These are phyloP conservation scores for Pristionchus fissidentatus DNA, from an alignment of 2,888 invertebrate species.

Conservation along the genomic window DNA sequence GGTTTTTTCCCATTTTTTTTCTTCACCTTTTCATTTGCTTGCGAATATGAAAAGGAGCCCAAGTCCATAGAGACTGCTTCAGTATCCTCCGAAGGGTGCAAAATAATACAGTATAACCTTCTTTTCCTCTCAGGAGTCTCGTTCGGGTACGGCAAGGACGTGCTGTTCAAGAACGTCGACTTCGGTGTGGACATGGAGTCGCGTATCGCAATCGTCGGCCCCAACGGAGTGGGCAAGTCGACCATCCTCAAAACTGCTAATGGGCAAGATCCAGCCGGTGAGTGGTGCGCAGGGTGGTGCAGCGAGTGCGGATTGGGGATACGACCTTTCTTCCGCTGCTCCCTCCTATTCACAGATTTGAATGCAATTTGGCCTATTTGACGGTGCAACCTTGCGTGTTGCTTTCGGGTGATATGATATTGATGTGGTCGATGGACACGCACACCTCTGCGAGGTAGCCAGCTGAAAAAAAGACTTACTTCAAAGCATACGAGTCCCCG, in stretches of 20 bases:
- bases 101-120: constrained; percentile 46
- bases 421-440: too few relatives aligned
- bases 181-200: constrained; percentile 95
- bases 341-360: too few relatives aligned
- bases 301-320: neutral
- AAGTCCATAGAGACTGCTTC: too few relatives aligned
- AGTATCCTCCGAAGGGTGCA: neutral
- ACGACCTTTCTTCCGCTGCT: neutral
- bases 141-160: constrained; percentile 87
- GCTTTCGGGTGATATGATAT: too few relatives aligned
- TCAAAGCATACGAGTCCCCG: too few relatives aligned
- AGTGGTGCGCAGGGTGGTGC: constrained; percentile 52
- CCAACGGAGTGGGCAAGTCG: constrained; percentile 98
- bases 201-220: constrained; percentile 83
- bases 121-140: constrained; percentile 83
- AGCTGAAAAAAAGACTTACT: too few relatives aligned
- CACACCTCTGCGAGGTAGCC: too few relatives aligned
- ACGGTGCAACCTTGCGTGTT: too few relatives aligned
- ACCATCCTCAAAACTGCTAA: constrained; percentile 93
- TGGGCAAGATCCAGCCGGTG: constrained; percentile 87
- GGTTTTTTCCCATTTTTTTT: too few relatives aligned
- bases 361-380: too few relatives aligned
- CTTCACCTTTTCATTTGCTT: too few relatives aligned
- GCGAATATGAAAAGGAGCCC: too few relatives aligned
- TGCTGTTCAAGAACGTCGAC: constrained; percentile 86